Conservation (phyloP, 2,797 vertebrate genomes). For the Steatocranus sp. region DNA sequence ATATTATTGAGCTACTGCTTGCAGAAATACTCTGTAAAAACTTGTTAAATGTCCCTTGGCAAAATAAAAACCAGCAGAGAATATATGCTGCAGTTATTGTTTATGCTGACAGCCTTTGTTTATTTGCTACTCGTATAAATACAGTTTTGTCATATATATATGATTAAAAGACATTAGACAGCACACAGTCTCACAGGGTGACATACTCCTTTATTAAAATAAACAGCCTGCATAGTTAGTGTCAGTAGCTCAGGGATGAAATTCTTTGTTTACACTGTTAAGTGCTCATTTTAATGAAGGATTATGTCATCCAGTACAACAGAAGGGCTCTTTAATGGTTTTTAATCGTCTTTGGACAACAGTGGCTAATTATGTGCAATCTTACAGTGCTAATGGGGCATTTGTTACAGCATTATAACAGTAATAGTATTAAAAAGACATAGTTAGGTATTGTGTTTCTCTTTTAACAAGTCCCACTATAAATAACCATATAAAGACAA, state of each 20-base stretch:
- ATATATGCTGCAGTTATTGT: not conserved
- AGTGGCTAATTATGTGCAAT: not conserved
- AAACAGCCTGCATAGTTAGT: not conserved
- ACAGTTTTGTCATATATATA: not conserved
- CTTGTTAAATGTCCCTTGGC: not conserved
- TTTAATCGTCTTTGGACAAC: not conserved
- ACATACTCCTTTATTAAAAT: not conserved
- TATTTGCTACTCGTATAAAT: not conserved
- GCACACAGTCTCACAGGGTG: not conserved
- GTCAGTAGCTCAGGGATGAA: not conserved
- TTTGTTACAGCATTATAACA: not conserved
- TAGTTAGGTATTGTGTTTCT: not conserved
- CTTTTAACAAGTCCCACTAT: not conserved
- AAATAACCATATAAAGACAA: not conserved
- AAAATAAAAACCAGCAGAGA: not conserved
- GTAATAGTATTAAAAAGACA: not conserved
- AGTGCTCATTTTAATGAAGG: conserved; percentile 1
- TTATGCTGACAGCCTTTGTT: not conserved
- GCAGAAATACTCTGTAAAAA: not conserved
- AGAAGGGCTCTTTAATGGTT: not conserved
- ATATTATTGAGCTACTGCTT: not conserved
- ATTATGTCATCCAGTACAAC: not conserved
- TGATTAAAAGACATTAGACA: not conserved
- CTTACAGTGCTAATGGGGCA: not conserved
- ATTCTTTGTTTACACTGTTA: not conserved